A percentile compares a stretch with the other conserved stretches of the same genome.
Evolutionary conservation across 2,113 vertebrate species (phyloP).

Genomic region (Nicator chloris): DNA sequence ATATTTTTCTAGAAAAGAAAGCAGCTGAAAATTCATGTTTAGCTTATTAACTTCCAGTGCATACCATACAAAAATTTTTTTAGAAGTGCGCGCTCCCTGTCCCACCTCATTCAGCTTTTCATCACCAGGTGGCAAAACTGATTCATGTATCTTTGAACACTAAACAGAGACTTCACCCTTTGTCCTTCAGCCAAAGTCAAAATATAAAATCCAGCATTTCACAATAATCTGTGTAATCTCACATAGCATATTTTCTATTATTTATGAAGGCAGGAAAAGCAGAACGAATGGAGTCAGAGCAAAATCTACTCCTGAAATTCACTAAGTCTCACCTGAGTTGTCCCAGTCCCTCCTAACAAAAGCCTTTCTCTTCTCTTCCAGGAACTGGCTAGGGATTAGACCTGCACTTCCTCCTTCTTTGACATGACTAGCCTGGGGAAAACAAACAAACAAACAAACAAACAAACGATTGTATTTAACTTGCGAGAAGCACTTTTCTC

Average conservation of each 20-base stretch:
- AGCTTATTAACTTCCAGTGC: neutral
- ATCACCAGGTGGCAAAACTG: slow-evolving; percentile 54
- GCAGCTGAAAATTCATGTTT: neutral
- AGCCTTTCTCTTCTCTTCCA: slow-evolving; percentile 98
- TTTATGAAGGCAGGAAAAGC: neutral
- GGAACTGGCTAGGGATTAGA: slow-evolving; percentile 96
- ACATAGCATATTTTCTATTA: neutral
- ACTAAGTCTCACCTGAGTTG: slow-evolving; percentile 73
- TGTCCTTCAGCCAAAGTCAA: neutral
- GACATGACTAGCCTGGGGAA: slow-evolving; percentile 82
- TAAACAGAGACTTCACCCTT: neutral
- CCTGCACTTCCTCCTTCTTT: slow-evolving; percentile 89
- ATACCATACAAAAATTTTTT: neutral
- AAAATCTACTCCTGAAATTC: neutral
- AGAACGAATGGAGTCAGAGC: neutral
- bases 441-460: neutral
- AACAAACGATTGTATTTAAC: neutral
- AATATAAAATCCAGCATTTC: neutral
- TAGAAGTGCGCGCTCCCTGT: neutral
- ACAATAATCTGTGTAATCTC: neutral
- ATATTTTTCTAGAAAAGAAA: neutral
- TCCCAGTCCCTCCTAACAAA: slow-evolving; percentile 96
- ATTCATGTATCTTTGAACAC: neutral
- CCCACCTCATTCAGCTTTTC: neutral
- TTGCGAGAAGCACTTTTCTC: neutral